Evolutionary conservation across 1,140 invertebrate species (phyloP), one percentile per base, ranked within the genome.

Genomic region (Bombus cullumanus): DNA sequence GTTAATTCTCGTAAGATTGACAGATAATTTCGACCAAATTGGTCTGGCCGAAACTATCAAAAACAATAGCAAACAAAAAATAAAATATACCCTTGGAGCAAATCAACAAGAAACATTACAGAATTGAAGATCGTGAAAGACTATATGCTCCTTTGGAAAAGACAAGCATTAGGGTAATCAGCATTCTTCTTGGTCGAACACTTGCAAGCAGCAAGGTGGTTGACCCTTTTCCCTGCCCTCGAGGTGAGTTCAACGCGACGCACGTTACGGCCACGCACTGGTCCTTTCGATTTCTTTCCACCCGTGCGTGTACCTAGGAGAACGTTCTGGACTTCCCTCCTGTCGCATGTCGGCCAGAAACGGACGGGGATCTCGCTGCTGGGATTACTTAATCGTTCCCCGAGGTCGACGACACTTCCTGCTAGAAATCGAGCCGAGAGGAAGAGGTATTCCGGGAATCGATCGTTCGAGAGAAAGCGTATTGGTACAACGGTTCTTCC

Each of bases 91-190:
- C 66, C 64, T 39, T 47, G 53, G 13, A 85, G 64, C 68, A 59
- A 64, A 73, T 68, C 59, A 85, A 68, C 85, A 22, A 22, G 18
- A 18, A 72, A 88, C 82, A 22, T n/a, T 34, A 34, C 53, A 15
- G 22, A 74, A 43, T 39, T 28, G 57, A 13, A 79, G 47, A 53
- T 69, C 66, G 66, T 86, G 64, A 69, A 83, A 86, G 69, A 81
- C 18, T 47, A 64, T 62, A 64, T 59, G 81, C 75, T 90, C 62
- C 66, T 80, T 78, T 31, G 75, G 83, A 75, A 78, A 74, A 43
- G 64, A 90, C 69, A 85, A 87, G 75, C 85, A 89, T 87, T 86
- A 68, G 77, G 73, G 73, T 90, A 90, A 87, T 90, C 81, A 87
- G 85, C 78, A 82, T 89, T 87, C 89, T 83, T 90, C 85, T 62